Percentiles rank a stretch among this genome's conserved stretches.
phyloP scores from a whole-genome alignment of 1,140 invertebrate species.

The Anoplolepis gracilipes region DNA sequence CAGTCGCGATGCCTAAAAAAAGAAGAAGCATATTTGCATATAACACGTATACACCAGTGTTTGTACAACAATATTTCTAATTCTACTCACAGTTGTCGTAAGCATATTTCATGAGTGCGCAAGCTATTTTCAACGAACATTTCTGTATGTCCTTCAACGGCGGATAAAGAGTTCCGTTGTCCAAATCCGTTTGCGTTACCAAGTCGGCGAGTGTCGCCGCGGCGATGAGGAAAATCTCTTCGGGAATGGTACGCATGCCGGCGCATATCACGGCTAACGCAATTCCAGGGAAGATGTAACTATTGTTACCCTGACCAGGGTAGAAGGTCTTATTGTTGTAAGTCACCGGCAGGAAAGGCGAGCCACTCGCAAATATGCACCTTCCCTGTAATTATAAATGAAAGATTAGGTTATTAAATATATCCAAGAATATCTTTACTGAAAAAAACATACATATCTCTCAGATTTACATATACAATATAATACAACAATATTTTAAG shows the following conservation, averaged over 20 bases:
- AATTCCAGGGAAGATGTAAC: conserved; percentile 98
- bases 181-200: conserved; percentile 93
- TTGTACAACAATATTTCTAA: conserved; percentile 66
- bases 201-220: conserved; percentile 94
- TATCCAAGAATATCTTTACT: not conserved
- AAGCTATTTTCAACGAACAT: conserved; percentile 96
- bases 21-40: not conserved
- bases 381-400: conserved; percentile 87
- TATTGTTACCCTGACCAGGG: conserved; percentile 98
- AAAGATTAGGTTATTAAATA: conserved; percentile 16
- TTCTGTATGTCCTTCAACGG: conserved; percentile 95
- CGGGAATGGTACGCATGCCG: conserved; percentile 93
- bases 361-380: conserved; percentile 96
- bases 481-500: no score
- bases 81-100: conserved; percentile 91
- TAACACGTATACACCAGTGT: not conserved
- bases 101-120: conserved; percentile 94
- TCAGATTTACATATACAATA: not conserved
- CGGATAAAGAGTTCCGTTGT: conserved; percentile 97
- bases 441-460: not conserved
- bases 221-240: conserved; percentile 95
- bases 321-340: conserved; percentile 91
- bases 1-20: conserved; percentile 89
- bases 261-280: conserved; percentile 94
- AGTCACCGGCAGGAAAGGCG: conserved; percentile 94